Conservation (phyloP, 2,888 invertebrate genomes). For the Diachrysia chrysitis region DNA sequence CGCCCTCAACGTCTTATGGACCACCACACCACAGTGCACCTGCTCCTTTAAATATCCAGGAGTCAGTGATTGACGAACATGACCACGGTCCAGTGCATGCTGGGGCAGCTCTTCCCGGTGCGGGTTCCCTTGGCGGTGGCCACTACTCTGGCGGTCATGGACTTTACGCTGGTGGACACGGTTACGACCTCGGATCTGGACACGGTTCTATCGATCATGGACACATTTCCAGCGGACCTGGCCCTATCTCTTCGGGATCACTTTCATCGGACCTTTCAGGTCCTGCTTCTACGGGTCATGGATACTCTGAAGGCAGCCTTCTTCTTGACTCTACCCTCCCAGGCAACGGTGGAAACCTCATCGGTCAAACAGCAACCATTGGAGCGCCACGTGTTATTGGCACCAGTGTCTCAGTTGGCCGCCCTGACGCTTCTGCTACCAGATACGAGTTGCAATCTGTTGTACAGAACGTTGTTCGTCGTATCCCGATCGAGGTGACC, state of each 20-base stretch:
- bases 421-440: constrained; percentile 66
- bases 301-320: constrained; percentile 44
- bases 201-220: constrained; percentile 36
- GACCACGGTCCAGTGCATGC: constrained; percentile 51
- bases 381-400: constrained; percentile 75
- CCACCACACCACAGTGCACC: constrained; percentile 46
- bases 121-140: constrained; percentile 37
- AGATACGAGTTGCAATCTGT: constrained; percentile 84
- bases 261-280: constrained; percentile 32
- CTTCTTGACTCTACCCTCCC: constrained; percentile 46
- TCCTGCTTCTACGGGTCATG: constrained; percentile 36
- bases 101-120: constrained; percentile 52
- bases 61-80: constrained; percentile 50
- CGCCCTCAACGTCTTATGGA: constrained; percentile 79
- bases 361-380: constrained; percentile 52
- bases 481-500: constrained; percentile 83
- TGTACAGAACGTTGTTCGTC: constrained; percentile 82
- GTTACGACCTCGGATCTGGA: constrained; percentile 5
- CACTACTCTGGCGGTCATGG: constrained; percentile 17
- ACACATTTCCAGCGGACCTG: constrained; percentile 36
- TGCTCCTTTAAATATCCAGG: constrained; percentile 37
- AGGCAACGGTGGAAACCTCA: constrained; percentile 22
- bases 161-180: neutral
- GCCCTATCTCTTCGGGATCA: constrained; percentile 19
- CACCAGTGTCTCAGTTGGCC: constrained; percentile 74